These are phyloP conservation scores for Rhadina sibilatrix DNA, from an alignment of 2,113 vertebrate genomes.

Conservation along the genomic window DNA sequence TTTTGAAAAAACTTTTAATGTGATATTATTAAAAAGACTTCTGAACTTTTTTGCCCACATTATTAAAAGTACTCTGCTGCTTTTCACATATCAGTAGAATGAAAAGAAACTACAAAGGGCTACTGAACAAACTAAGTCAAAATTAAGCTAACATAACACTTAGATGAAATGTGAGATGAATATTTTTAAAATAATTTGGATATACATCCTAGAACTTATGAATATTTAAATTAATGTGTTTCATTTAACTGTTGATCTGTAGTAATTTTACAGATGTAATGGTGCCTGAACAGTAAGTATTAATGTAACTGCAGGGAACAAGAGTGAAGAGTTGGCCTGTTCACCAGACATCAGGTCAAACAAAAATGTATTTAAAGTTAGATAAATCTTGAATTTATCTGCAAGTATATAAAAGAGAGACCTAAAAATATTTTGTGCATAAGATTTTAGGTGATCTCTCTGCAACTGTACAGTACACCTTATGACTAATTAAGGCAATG, in stretches of 20 bases:
- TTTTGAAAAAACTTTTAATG: not conserved
- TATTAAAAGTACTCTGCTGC: not conserved
- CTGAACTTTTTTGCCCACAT: not conserved
- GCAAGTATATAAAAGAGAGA: not conserved
- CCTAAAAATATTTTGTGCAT: not conserved
- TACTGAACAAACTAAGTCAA: not conserved
- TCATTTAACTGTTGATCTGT: not conserved
- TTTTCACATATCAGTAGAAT: not conserved
- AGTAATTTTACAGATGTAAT: not conserved
- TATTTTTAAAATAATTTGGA: not conserved
- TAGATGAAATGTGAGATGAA: not conserved
- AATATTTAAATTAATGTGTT: not conserved
- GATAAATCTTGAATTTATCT: not conserved
- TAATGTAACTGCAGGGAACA: not conserved
- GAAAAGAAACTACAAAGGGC: not conserved
- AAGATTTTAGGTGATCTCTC: not conserved
- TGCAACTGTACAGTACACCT: not conserved
- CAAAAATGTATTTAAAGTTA: not conserved
- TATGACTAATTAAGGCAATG: not conserved
- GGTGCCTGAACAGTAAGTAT: not conserved
- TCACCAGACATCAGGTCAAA: not conserved
- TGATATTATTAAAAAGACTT: not conserved
- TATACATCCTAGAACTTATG: not conserved
- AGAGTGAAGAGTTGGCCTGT: not conserved
- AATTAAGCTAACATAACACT: not conserved